phyloP scores from a whole-genome alignment of 2,113 vertebrate genomes.

The Rhinoptilus africanus region DNA sequence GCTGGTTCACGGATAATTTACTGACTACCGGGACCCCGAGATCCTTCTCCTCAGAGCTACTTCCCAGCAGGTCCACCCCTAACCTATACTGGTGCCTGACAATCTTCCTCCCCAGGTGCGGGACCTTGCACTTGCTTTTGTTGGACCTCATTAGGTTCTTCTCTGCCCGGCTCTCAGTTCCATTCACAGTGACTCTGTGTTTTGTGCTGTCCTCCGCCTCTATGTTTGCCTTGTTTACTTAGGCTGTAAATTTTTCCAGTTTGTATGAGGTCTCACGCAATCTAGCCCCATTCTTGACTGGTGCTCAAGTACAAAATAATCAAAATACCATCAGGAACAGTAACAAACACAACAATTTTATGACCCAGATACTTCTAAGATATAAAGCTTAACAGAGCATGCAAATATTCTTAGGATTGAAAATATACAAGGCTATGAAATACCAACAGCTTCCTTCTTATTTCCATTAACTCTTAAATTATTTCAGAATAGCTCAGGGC shows the following conservation, averaged over 20 bases:
- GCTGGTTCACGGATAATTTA: no score
- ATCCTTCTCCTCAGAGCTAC: no score
- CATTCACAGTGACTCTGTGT: not conserved
- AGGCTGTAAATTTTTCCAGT: not conserved
- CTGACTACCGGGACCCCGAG: no score
- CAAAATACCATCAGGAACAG: not conserved
- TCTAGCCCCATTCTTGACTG: not conserved
- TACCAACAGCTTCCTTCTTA: not conserved
- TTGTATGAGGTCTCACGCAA: not conserved
- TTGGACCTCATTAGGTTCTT: no score
- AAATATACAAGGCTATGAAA: not conserved
- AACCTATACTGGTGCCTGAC: no score
- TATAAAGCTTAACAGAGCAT: not conserved
- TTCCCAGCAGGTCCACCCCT: no score
- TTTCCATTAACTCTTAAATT: not conserved
- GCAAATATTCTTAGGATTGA: not conserved
- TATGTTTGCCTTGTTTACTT: not conserved
- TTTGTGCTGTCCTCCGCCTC: not conserved
- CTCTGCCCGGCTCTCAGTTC: no score
- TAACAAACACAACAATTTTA: not conserved
- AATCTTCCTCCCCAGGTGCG: no score
- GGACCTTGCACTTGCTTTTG: no score
- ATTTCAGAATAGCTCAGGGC: slow-evolving; percentile 8
- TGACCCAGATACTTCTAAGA: not conserved
- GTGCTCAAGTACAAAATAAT: not conserved